Percentiles rank a stretch among this genome's conserved stretches.
phyloP scores from a whole-genome alignment of 2,888 invertebrate species.

The Acanthosoma haemorrhoidale region DNA sequence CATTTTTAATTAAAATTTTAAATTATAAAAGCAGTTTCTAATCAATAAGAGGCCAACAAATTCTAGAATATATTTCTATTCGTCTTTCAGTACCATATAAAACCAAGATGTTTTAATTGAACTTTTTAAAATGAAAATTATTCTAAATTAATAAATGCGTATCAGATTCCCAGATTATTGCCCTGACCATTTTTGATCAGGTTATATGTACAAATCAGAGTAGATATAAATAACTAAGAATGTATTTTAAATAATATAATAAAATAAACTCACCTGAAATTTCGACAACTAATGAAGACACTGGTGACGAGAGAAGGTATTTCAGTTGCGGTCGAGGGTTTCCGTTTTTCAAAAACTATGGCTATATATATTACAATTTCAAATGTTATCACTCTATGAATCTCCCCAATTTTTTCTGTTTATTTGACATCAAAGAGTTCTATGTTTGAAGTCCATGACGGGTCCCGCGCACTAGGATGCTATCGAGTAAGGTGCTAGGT shows the following conservation, averaged over 20 bases:
- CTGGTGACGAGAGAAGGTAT: slow-evolving; percentile 33
- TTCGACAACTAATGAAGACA: slow-evolving; percentile 31
- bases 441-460: slow-evolving; percentile 2
- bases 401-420: background rate
- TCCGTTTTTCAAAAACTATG: slow-evolving; percentile 4
- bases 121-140: no score
- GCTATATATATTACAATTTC: background rate
- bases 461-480: slow-evolving; percentile 20
- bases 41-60: no score
- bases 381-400: background rate
- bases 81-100: no score
- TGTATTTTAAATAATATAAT: background rate
- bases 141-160: no score
- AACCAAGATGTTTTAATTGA: no score
- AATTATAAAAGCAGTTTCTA: no score
- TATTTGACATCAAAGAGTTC: slow-evolving; percentile 11
- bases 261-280: slow-evolving; percentile 28
- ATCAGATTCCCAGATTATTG: no score
- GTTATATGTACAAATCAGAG: no score
- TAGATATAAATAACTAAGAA: no score
- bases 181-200: no score
- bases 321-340: slow-evolving; percentile 38
- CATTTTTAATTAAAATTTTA: no score
- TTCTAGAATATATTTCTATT: no score
- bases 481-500: slow-evolving; percentile 14